A percentile compares a stretch with the other conserved stretches of the same genome.
These are phyloP conservation scores for Calephelis virginiensis DNA, from an alignment of 1,140 invertebrate species.

Conservation along the genomic window DNA sequence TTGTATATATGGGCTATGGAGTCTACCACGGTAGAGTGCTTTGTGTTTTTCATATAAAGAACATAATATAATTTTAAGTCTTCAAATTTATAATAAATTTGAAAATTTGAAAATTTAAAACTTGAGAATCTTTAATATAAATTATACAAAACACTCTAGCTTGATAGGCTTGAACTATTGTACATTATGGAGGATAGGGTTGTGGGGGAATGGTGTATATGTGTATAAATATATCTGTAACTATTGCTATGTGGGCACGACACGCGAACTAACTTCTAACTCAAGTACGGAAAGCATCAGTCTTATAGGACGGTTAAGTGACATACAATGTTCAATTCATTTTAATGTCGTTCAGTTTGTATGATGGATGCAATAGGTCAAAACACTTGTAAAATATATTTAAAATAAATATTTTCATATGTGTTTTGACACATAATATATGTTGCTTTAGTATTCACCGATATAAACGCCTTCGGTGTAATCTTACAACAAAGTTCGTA, in stretches of 20 bases:
- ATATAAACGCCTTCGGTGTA: too few relatives aligned
- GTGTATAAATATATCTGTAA: slow-evolving; percentile 67
- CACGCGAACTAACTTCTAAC: slow-evolving; percentile 49
- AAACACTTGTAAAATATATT: background rate
- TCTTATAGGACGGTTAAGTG: slow-evolving; percentile 51
- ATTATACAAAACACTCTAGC: slow-evolving; percentile 48
- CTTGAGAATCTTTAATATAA: slow-evolving; percentile 16
- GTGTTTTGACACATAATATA: background rate
- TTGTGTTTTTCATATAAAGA: slow-evolving; percentile 30
- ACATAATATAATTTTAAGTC: background rate
- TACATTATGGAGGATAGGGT: slow-evolving; percentile 67
- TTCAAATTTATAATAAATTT: too few relatives aligned
- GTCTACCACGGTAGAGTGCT: slow-evolving; percentile 43
- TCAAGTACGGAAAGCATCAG: slow-evolving; percentile 48
- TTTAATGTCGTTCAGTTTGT: background rate
- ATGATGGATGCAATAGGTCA: background rate
- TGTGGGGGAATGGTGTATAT: slow-evolving; percentile 47
- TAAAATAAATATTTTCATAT: background rate
- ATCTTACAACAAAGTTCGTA: too few relatives aligned
- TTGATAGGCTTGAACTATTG: slow-evolving; percentile 56
- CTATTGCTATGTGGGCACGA: slow-evolving; percentile 58
- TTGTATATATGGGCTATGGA: slow-evolving; percentile 72
- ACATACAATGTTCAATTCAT: background rate
- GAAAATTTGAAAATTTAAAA: too few relatives aligned
- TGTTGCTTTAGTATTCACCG: too few relatives aligned